Conservation (phyloP, 2,888 invertebrate species). For the Agriopis leucophaearia region DNA sequence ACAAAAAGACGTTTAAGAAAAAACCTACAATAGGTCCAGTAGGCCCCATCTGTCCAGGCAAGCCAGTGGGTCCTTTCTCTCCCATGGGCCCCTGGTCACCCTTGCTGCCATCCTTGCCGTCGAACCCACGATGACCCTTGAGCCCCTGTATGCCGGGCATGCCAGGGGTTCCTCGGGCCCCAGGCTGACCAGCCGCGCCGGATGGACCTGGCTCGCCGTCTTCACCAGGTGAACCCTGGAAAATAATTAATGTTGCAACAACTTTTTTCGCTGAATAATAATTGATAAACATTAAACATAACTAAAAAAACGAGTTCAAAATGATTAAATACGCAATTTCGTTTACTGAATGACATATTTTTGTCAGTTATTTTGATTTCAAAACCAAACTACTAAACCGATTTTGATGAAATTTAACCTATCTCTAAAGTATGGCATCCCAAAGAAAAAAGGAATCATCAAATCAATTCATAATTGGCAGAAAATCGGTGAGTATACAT, state of each 20-base stretch:
- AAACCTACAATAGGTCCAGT: constrained; percentile 89
- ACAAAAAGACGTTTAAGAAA: background rate
- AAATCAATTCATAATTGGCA: no score
- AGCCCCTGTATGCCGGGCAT: constrained; percentile 93
- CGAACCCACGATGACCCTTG: constrained; percentile 94
- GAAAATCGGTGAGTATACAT: no score
- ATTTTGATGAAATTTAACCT: no score
- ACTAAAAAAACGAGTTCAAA: no score
- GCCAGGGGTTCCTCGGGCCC: constrained; percentile 90
- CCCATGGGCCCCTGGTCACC: constrained; percentile 92
- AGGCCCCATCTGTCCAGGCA: constrained; percentile 89
- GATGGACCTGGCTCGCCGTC: constrained; percentile 93
- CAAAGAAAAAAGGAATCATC: no score
- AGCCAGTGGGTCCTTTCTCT: constrained; percentile 91
- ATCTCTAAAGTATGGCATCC: no score
- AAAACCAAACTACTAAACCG: no score
- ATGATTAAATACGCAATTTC: no score
- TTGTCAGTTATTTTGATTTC: no score
- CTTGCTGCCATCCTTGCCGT: constrained; percentile 92
- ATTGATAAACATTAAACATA: no score
- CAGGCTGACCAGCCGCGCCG: constrained; percentile 90
- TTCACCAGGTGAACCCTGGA: constrained; percentile 91
- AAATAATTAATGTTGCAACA: background rate
- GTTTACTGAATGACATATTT: no score
- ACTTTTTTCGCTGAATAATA: background rate